Evolutionary conservation across 2,797 vertebrate species (phyloP), one percentile per base, ranked within the genome.

Genomic region (Platyrinchus mystaceus): DNA sequence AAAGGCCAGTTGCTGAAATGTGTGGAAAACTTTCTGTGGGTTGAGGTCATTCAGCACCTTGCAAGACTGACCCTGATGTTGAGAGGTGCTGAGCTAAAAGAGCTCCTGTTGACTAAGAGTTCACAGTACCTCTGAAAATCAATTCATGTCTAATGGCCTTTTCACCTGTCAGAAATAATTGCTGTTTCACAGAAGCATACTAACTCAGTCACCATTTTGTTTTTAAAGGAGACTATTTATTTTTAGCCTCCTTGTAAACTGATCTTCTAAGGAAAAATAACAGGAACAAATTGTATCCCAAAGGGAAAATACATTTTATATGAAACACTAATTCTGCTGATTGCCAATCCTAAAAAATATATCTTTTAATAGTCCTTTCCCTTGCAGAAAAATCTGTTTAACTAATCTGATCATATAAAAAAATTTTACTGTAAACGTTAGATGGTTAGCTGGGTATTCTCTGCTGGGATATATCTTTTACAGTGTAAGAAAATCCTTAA

Each of bases 111-210:
- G 18, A 69, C 82, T 24, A 66, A 44, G 82, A 71, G 86, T 90
- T 93, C 94, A 87, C 56, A n/a, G 59, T 67, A 76, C 58, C 55
- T 90, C 74, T 88, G 59, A 91, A 96, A 95, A 95, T 96, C 91
- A 89, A 88, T 95, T 94, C 63, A 78, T 80, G 81, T 94, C 69
- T 93, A 93, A 96, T 76, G 87, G 91, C 95, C 88, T 97, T 82
- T 95, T 94, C 92, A 93, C 41, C 78, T 96, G 77, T 90, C 73
- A 96, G 63, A 82, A 87, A 93, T 94, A 96, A 96, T 95, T 97
- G 93, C 83, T 95, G 90, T 87, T 96, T 84, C 84, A 76, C 41
- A 89, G 87, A 79, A 91, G 94, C 68, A 67, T 64, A 83, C 50
- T 92, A 87, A 95, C 94, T 83, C 90, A 90, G 79, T 82, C 52